Conservation (phyloP, 1,140 invertebrate species). For the Hyles vespertilio region DNA sequence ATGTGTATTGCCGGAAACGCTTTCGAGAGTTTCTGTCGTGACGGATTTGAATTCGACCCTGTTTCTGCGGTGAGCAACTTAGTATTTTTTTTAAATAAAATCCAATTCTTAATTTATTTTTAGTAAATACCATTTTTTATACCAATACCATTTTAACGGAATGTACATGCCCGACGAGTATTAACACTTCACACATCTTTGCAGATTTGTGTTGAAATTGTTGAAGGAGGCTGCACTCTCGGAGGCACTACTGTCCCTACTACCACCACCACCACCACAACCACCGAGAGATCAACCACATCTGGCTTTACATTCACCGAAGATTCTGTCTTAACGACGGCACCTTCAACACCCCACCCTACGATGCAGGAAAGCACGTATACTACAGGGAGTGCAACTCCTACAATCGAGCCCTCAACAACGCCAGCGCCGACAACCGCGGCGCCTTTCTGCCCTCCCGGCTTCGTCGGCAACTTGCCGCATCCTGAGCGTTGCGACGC, state of each 20-base stretch:
- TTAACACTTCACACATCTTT: too few relatives aligned
- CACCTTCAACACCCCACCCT: not conserved
- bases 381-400: constrained; percentile 1
- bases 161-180: too few relatives aligned
- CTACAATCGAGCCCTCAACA: not conserved
- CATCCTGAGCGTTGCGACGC: constrained; percentile 25
- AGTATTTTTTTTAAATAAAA: not conserved
- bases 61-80: not conserved
- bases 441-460: constrained; percentile 7
- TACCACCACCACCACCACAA: not conserved
- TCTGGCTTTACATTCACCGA: not conserved
- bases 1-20: constrained; percentile 8
- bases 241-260: not conserved
- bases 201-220: not conserved
- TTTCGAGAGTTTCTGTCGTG: constrained; percentile 4
- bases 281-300: not conserved
- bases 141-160: too few relatives aligned
- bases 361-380: not conserved
- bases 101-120: too few relatives aligned
- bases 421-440: constrained; percentile 1
- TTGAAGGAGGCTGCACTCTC: constrained; percentile 4
- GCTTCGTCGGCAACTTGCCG: constrained; percentile 14
- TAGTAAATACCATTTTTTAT: too few relatives aligned
- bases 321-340: not conserved
- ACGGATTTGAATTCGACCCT: constrained; percentile 13